A percentile compares a stretch with the other conserved stretches of the same genome.
phyloP scores from a whole-genome alignment of 2,888 invertebrate genomes.

The Linnaemya vulpina region DNA sequence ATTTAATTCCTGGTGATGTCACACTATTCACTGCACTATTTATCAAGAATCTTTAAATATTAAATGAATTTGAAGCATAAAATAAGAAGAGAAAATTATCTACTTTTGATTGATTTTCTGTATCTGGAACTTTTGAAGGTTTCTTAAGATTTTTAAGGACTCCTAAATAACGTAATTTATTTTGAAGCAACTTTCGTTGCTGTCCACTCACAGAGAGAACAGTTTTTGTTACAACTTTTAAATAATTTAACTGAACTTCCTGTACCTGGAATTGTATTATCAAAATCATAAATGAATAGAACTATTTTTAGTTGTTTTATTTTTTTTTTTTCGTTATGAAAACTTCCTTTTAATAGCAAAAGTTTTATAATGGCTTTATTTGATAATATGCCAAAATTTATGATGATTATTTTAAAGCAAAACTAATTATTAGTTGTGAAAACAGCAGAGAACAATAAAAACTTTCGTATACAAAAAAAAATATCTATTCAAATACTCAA shows the following conservation, averaged over 20 bases:
- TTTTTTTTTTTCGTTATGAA: background rate
- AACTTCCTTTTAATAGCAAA: constrained; percentile 48
- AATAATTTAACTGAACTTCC: constrained; percentile 50
- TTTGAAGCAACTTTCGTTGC: no score
- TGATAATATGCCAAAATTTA: constrained; percentile 22
- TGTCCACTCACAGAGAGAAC: background rate
- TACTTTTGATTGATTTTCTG: no score
- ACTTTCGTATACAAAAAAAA: background rate
- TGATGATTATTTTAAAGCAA: constrained; percentile 38
- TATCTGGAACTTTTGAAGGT: no score
- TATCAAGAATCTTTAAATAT: no score
- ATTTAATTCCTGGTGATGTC: no score
- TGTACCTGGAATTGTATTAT: constrained; percentile 12
- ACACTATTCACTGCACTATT: no score
- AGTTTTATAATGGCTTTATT: constrained; percentile 63
- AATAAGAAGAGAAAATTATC: no score
- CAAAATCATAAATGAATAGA: background rate
- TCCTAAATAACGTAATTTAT: no score
- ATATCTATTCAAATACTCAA: background rate
- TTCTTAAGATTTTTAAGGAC: no score
- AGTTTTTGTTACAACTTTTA: background rate
- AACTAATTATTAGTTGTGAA: constrained; percentile 57
- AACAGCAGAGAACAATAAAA: background rate
- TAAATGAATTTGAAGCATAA: no score
- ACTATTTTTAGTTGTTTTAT: background rate